Percentiles rank a stretch among this genome's conserved stretches.
Conservation (phyloP, 2,797 vertebrate genomes). For the Trachops cirrhosus region DNA sequence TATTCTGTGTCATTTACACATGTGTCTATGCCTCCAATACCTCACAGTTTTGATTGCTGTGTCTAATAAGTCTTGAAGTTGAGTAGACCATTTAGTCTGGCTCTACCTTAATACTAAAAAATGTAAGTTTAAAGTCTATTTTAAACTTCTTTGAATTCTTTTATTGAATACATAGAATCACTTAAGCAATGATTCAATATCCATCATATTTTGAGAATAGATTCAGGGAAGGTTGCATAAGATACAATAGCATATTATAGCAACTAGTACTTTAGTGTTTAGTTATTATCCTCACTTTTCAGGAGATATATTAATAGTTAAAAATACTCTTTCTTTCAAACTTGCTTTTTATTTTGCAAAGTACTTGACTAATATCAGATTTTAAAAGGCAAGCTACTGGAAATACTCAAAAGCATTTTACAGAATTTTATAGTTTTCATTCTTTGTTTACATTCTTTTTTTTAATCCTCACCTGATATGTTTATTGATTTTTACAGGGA, state of each 20-base stretch:
- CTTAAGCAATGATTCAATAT: not conserved
- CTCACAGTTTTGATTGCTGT: not conserved
- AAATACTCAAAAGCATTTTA: not conserved
- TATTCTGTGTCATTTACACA: not conserved
- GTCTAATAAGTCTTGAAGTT: not conserved
- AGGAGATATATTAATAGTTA: not conserved
- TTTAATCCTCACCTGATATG: too few relatives aligned
- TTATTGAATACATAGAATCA: not conserved
- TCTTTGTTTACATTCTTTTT: not conserved
- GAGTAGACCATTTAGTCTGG: not conserved
- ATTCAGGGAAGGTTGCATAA: not conserved
- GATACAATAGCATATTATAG: not conserved
- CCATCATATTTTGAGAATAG: not conserved
- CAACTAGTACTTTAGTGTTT: not conserved
- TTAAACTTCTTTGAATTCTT: not conserved
- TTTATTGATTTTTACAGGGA: too few relatives aligned
- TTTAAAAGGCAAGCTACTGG: not conserved
- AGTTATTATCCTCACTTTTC: not conserved
- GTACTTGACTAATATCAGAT: not conserved
- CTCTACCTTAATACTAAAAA: not conserved
- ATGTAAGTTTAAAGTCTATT: not conserved
- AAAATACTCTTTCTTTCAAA: not conserved
- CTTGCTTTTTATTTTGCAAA: not conserved
- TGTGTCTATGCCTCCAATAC: not conserved
- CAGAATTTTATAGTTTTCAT: not conserved